Conservation (phyloP, 2,113 vertebrate genomes). For the Pelobates fuscus region DNA sequence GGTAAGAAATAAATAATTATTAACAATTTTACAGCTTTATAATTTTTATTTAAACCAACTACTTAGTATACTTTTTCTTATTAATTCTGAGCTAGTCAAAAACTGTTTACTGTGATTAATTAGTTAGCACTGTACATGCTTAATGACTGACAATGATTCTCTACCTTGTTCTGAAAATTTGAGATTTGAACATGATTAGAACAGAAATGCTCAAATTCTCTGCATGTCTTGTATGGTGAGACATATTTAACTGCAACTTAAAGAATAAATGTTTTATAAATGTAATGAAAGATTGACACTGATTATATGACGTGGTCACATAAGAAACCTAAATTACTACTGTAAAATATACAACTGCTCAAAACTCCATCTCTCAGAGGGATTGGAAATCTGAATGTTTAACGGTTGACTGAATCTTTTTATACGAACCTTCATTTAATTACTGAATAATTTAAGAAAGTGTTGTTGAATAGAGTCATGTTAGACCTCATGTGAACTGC, state of each 20-base stretch:
- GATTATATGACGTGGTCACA: conserved; percentile 46
- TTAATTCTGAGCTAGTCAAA: too few relatives aligned
- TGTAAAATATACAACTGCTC: conserved; percentile 39
- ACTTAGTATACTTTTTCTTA: too few relatives aligned
- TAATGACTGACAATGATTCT: not conserved
- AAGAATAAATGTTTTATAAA: conserved; percentile 44
- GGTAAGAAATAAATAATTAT: too few relatives aligned
- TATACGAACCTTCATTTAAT: conserved; percentile 54
- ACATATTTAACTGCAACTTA: conserved; percentile 39
- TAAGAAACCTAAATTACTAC: conserved; percentile 42
- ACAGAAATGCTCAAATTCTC: not conserved
- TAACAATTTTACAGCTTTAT: too few relatives aligned
- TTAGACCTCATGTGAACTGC: conserved; percentile 47
- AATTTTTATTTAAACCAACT: too few relatives aligned
- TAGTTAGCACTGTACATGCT: not conserved
- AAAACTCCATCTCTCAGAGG: conserved; percentile 37
- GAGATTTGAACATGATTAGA: conserved; percentile 1
- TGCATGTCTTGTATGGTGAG: conserved; percentile 13
- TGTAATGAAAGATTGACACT: conserved; percentile 49
- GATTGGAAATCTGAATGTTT: conserved; percentile 48
- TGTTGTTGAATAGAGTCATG: conserved; percentile 61
- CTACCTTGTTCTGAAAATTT: conserved; percentile 7
- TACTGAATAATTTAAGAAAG: conserved; percentile 61
- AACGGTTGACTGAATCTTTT: conserved; percentile 52
- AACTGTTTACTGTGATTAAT: not conserved